These are phyloP conservation scores for Pasiphila rectangulata DNA, from an alignment of 2,888 invertebrate genomes.

Conservation along the genomic window DNA sequence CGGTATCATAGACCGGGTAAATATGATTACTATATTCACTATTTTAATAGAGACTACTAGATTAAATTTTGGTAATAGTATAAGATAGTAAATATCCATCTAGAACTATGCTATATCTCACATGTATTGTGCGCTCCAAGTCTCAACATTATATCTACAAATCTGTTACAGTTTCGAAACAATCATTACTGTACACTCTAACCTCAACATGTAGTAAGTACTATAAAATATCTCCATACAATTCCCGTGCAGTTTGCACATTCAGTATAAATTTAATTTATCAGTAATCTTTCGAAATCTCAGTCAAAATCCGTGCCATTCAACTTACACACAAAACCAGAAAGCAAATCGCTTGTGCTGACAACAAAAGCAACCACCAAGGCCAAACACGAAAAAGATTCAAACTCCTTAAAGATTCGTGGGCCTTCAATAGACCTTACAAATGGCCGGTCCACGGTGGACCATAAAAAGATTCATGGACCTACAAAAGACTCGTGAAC, in stretches of 20 bases:
- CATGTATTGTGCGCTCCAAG: constrained; percentile 76
- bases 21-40: constrained; percentile 33
- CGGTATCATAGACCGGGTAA: constrained; percentile 15
- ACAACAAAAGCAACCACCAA: constrained; percentile 35
- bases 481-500: neutral
- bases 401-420: constrained; percentile 16
- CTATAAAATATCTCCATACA: constrained; percentile 14
- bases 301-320: constrained; percentile 18
- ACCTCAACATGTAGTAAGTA: constrained; percentile 13
- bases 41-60: constrained; percentile 29
- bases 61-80: constrained; percentile 38
- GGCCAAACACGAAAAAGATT: constrained; percentile 6
- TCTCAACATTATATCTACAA: constrained; percentile 46
- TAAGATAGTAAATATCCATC: constrained; percentile 54
- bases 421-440: too few relatives aligned
- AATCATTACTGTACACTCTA: constrained; percentile 6
- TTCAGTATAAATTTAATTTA: constrained; percentile 22
- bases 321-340: constrained; percentile 22
- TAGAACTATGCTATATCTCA: constrained; percentile 67
- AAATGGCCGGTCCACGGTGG: too few relatives aligned
- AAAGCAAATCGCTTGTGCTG: constrained; percentile 32
- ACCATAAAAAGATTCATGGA: neutral
- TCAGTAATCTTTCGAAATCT: constrained; percentile 16
- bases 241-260: constrained; percentile 21
- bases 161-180: constrained; percentile 27